Percentiles rank a stretch among this genome's conserved stretches.
Evolutionary conservation across 2,113 vertebrate species (phyloP).

Genomic region (Chinchilla lanigera): DNA sequence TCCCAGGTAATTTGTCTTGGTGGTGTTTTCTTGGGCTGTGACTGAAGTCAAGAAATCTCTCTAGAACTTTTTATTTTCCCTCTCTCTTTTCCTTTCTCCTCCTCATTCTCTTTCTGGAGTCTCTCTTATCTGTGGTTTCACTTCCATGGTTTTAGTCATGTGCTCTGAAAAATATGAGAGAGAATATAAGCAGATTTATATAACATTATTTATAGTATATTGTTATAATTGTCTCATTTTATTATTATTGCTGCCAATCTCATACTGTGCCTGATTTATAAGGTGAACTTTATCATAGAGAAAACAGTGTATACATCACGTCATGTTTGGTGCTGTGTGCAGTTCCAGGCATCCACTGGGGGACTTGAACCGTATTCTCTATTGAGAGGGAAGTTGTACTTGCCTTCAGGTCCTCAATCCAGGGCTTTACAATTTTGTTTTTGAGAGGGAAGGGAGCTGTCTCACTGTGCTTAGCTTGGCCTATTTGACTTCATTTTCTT

Average conservation of each 20-base stretch:
- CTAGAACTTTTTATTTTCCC: neutral
- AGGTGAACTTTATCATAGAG: neutral
- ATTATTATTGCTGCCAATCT: neutral
- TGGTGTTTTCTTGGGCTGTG: constrained; percentile 37
- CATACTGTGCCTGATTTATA: neutral
- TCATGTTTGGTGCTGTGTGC: neutral
- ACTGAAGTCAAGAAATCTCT: constrained; percentile 51
- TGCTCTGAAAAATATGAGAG: neutral
- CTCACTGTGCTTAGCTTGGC: constrained; percentile 35
- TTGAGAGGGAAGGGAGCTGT: neutral
- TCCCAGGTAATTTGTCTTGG: constrained; percentile 48
- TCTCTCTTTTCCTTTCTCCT: neutral
- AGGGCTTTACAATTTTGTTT: constrained; percentile 49
- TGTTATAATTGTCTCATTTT: neutral
- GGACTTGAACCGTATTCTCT: neutral
- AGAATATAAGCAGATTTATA: neutral
- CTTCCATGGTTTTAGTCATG: neutral
- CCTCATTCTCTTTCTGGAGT: too few relatives aligned
- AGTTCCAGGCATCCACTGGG: neutral
- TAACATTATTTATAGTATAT: neutral
- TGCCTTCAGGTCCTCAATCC: neutral
- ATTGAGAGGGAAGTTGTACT: neutral
- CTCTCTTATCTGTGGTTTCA: neutral
- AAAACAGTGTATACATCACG: neutral
- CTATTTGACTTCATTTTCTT: constrained; percentile 30